Percentiles rank a stretch among this genome's conserved stretches.
Evolutionary conservation across 92 coral and sea anemone species (phyloP).

Genomic region (Bergia puertoricense): DNA sequence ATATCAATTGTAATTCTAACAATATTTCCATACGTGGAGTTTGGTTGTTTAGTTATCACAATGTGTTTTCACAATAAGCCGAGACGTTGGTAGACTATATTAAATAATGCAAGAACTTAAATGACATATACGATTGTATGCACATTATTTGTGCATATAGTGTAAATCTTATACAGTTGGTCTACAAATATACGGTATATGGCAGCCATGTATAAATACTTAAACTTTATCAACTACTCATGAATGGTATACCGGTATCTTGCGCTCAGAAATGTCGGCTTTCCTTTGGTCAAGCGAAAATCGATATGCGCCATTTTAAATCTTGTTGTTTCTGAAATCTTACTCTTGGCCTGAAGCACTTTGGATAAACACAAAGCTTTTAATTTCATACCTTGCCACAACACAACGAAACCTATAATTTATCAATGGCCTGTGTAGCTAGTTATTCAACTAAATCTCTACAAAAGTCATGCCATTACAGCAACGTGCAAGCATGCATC

Average conservation of each 20-base stretch:
- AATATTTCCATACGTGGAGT: too few species aligned
- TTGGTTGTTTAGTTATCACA: too few species aligned
- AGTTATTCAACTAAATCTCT: background rate
- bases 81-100: too few species aligned
- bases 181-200: too few species aligned
- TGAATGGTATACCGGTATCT: background rate
- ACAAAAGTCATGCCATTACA: background rate
- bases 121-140: too few species aligned
- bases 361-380: background rate
- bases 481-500: too few species aligned
- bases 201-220: too few species aligned
- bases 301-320: background rate
- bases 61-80: too few species aligned
- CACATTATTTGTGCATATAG: too few species aligned
- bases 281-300: constrained; percentile 1
- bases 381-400: background rate
- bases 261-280: background rate
- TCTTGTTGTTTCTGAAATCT: constrained; percentile 17
- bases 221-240: background rate
- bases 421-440: background rate
- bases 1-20: too few species aligned
- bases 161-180: too few species aligned
- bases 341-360: background rate
- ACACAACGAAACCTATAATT: background rate
- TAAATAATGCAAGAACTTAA: too few species aligned